Percentiles rank a stretch among this genome's conserved stretches.
These are phyloP conservation scores for Tenebrio molitor DNA, from an alignment of 1,140 invertebrate genomes.

Conservation along the genomic window DNA sequence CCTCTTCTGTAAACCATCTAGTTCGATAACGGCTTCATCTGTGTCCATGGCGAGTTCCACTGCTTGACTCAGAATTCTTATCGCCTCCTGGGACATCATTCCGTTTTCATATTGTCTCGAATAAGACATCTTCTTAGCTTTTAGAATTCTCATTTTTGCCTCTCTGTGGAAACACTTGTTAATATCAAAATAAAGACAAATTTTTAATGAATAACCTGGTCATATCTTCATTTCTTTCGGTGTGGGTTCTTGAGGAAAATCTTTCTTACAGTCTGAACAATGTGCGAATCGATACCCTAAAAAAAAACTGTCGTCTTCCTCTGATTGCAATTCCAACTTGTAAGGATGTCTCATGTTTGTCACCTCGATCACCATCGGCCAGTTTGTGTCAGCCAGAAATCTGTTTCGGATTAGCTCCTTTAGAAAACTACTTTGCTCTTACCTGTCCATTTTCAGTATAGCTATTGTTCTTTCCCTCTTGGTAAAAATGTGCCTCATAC, in stretches of 20 bases:
- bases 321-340: constrained; percentile 65
- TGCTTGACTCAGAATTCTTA: constrained; percentile 65
- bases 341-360: constrained; percentile 68
- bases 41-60: constrained; percentile 66
- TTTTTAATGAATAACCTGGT: no score
- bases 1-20: constrained; percentile 59
- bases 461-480: constrained; percentile 9
- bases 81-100: constrained; percentile 67
- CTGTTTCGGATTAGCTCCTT: constrained; percentile 2
- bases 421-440: background rate
- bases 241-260: constrained; percentile 67
- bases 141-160: constrained; percentile 67
- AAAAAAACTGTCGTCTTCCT: constrained; percentile 58
- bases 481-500: constrained; percentile 29
- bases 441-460: constrained; percentile 35
- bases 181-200: no score
- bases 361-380: constrained; percentile 55
- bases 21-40: constrained; percentile 64
- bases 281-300: constrained; percentile 30
- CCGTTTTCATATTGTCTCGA: constrained; percentile 68
- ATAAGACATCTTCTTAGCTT: constrained; percentile 68
- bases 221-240: constrained; percentile 68
- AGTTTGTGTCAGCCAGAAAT: constrained; percentile 47
- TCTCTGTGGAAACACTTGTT: constrained; percentile 56
- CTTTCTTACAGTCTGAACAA: constrained; percentile 67